These are phyloP conservation scores for Tachycineta bicolor DNA, from an alignment of 2,113 vertebrate genomes.

Conservation along the genomic window DNA sequence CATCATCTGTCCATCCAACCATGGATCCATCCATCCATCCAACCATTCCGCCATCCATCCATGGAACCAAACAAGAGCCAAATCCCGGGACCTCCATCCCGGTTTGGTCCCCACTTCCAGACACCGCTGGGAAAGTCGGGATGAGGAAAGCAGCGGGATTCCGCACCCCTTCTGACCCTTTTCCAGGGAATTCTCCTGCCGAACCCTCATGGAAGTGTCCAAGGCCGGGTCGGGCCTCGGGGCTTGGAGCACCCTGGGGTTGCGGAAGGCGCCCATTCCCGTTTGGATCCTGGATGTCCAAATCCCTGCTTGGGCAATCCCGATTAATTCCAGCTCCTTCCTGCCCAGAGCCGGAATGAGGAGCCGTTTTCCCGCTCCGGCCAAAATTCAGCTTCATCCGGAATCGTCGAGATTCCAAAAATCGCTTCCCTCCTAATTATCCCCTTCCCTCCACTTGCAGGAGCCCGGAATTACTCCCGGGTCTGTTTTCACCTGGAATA, in stretches of 20 bases:
- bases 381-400: background rate
- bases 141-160: background rate
- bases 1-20: too few species aligned
- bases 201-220: background rate
- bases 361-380: background rate
- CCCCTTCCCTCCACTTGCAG: background rate
- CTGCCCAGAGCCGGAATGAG: background rate
- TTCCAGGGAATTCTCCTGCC: background rate
- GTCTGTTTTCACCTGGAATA: background rate
- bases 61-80: background rate
- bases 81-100: background rate
- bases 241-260: background rate
- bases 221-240: background rate
- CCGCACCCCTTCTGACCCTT: accelerated
- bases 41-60: background rate
- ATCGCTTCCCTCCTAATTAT: background rate
- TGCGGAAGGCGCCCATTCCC: accelerated
- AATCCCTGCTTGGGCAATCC: background rate
- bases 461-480: accelerated
- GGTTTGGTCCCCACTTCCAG: background rate
- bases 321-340: background rate
- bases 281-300: background rate
- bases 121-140: too few species aligned
- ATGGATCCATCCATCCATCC: background rate
- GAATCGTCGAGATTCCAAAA: background rate